phyloP scores from a whole-genome alignment of 2,888 invertebrate genomes.

The Noctua janthina region DNA sequence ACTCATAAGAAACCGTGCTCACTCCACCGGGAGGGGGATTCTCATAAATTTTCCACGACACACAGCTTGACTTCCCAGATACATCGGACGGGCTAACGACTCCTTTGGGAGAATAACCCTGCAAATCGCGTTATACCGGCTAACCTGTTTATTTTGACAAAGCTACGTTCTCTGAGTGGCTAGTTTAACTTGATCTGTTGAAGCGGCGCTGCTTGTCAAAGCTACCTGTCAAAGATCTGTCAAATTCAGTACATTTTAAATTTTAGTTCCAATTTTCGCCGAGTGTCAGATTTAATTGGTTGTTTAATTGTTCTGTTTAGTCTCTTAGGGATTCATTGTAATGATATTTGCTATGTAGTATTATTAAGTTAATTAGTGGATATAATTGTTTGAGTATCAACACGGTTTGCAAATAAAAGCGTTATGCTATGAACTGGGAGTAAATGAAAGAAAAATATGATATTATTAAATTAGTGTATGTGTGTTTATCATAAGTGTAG shows the following conservation, averaged over 20 bases:
- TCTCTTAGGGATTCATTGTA: not conserved
- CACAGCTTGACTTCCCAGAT: conserved; percentile 61
- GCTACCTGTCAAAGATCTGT: conserved; percentile 6
- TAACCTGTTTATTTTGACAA: conserved; percentile 54
- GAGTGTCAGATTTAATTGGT: not conserved
- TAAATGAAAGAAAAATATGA: conserved; percentile 38
- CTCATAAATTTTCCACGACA: conserved; percentile 61
- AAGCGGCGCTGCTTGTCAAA: not conserved
- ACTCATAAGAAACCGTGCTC: conserved; percentile 52
- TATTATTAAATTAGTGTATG: conserved; percentile 18
- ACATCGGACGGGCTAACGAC: conserved; percentile 63
- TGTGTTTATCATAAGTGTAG: conserved; percentile 20
- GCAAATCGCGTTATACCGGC: conserved; percentile 54
- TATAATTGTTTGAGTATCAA: conserved; percentile 18
- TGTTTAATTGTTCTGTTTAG: not conserved
- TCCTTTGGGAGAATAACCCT: conserved; percentile 63
- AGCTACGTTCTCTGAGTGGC: conserved; percentile 13
- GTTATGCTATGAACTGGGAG: not conserved
- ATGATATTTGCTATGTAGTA: conserved; percentile 22
- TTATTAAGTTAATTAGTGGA: conserved; percentile 25
- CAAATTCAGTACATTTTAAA: not conserved
- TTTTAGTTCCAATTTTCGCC: not conserved
- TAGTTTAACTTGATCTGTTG: conserved; percentile 7
- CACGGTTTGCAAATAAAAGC: conserved; percentile 10
- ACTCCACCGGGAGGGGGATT: conserved; percentile 53